phyloP scores from a whole-genome alignment of 2,113 vertebrate genomes.

The Stomatorhinus ivindoensis region DNA sequence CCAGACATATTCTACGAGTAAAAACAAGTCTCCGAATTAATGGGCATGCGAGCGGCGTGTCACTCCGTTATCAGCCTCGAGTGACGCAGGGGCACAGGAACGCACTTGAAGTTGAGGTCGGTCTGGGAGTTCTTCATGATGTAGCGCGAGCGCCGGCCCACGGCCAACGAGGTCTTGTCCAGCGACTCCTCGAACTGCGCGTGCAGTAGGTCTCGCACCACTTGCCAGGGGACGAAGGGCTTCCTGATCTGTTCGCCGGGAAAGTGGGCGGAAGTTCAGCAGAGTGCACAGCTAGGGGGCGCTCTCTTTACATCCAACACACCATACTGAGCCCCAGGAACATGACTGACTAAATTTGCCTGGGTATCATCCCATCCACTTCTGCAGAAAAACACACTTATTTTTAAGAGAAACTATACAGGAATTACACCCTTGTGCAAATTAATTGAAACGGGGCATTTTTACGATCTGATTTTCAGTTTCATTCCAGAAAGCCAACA shows the following conservation, averaged over 20 bases:
- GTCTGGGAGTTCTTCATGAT: slow-evolving; percentile 90
- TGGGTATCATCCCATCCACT: neutral
- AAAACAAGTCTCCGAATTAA: neutral
- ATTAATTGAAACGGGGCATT: neutral
- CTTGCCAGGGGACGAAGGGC: slow-evolving; percentile 80
- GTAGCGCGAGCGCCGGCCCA: slow-evolving; percentile 79
- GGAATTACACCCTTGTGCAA: neutral
- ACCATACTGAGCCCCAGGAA: neutral
- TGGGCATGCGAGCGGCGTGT: neutral
- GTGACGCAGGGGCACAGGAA: neutral
- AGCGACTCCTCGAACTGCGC: slow-evolving; percentile 76
- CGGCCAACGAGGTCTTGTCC: slow-evolving; percentile 86
- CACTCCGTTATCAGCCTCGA: neutral
- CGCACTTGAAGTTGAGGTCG: slow-evolving; percentile 85
- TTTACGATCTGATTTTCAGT: neutral
- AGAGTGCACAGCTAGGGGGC: neutral
- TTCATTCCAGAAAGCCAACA: neutral
- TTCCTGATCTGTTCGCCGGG: slow-evolving; percentile 68
- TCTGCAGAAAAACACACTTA: neutral
- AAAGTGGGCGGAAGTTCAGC: neutral
- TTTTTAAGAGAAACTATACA: neutral
- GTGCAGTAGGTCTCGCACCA: slow-evolving; percentile 85
- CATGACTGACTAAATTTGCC: neutral
- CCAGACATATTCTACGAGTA: slow-evolving; percentile 77
- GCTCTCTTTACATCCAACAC: neutral